Evolutionary conservation across 92 coral and sea anemone species (phyloP).

Genomic region (Blastomussa wellsi): DNA sequence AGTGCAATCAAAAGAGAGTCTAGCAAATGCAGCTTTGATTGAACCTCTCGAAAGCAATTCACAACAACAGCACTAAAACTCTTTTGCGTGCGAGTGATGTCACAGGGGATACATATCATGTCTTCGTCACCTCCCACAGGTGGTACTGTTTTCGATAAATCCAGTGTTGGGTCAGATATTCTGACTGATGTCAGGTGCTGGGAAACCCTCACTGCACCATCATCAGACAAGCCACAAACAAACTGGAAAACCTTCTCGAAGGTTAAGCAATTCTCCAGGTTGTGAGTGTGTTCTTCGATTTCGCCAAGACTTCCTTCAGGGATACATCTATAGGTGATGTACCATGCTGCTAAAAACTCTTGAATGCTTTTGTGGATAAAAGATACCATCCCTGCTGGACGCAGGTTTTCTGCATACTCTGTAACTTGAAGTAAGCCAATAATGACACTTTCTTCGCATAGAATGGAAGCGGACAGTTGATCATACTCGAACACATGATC

Average conservation of each 20-base stretch:
- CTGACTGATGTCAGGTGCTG: no score
- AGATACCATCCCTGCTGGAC: conserved; percentile 29
- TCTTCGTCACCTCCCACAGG: background rate
- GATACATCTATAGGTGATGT: background rate
- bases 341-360: conserved; percentile 39
- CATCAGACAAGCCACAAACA: conserved; percentile 6
- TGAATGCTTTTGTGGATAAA: conserved; percentile 43
- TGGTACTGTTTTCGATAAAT: background rate
- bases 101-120: no score
- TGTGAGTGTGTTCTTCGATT: background rate
- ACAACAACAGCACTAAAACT: no score
- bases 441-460: background rate
- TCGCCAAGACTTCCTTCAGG: conserved; percentile 2
- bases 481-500: conserved; percentile 26
- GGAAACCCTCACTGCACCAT: conserved; percentile 9
- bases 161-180: no score
- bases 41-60: no score
- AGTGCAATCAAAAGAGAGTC: no score
- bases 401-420: background rate
- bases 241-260: background rate
- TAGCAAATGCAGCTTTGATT: no score
- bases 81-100: no score
- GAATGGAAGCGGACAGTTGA: conserved; percentile 24
- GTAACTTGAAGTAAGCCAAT: no score
- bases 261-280: background rate